Percentiles rank a stretch among this genome's conserved stretches.
Evolutionary conservation across 2,888 invertebrate genomes (phyloP).

Genomic region (Clivina fossor): DNA sequence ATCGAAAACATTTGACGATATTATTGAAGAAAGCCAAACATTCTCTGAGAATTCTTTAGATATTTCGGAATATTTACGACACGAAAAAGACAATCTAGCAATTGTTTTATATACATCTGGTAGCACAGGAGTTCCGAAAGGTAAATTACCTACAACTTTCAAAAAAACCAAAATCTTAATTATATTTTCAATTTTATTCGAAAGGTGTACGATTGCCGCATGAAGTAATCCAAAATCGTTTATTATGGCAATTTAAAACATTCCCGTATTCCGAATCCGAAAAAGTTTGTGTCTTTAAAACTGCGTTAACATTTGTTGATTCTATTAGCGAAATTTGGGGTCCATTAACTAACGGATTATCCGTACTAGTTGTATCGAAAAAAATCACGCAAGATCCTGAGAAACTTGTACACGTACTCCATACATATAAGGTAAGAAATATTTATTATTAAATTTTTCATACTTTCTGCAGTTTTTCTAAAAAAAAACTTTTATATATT

Average conservation of each 20-base stretch:
- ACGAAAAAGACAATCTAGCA: conserved; percentile 60
- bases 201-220: conserved; percentile 79
- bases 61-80: conserved; percentile 53
- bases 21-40: conserved; percentile 54
- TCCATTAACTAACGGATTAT: conserved; percentile 71
- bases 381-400: conserved; percentile 77
- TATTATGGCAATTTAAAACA: conserved; percentile 84
- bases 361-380: conserved; percentile 74
- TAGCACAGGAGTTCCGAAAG: conserved; percentile 88
- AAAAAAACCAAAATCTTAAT: conserved; percentile 2
- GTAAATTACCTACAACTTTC: conserved; percentile 51
- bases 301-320: conserved; percentile 88
- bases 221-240: conserved; percentile 75
- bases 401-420: conserved; percentile 67
- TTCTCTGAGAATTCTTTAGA: conserved; percentile 52
- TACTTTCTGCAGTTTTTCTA: background rate
- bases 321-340: conserved; percentile 88
- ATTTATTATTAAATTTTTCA: no score
- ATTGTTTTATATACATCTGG: conserved; percentile 85
- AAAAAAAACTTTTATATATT: no score
- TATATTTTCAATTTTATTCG: conserved; percentile 28
- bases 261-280: conserved; percentile 74
- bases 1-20: conserved; percentile 55
- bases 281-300: conserved; percentile 80
- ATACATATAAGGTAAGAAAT: conserved; percentile 67